A percentile compares a stretch with the other conserved stretches of the same genome.
These are phyloP conservation scores for Acleris laterana DNA, from an alignment of 2,888 invertebrate genomes.

Conservation along the genomic window DNA sequence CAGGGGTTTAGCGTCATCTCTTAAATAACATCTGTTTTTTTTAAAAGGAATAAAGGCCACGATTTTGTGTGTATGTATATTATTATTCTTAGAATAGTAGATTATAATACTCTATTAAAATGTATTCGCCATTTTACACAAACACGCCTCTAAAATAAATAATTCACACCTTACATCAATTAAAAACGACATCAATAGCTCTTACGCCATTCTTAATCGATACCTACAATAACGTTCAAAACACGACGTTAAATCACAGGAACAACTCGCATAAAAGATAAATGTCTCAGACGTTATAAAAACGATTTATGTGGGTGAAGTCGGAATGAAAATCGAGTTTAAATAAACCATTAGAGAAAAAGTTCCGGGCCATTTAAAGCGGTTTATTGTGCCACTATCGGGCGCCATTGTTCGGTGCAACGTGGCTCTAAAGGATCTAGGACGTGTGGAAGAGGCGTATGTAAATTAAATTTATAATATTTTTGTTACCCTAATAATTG, in stretches of 20 bases:
- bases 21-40: no score
- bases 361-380: conserved; percentile 81
- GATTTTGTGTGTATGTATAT: no score
- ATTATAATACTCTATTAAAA: no score
- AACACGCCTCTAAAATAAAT: conserved; percentile 6
- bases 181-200: conserved; percentile 4
- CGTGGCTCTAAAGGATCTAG: conserved; percentile 51
- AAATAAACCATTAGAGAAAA: conserved; percentile 83
- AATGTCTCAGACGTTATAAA: conserved; percentile 77
- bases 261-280: conserved; percentile 76
- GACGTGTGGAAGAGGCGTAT: conserved; percentile 23
- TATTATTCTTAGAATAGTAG: no score
- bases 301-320: conserved; percentile 74
- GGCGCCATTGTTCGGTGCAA: conserved; percentile 73
- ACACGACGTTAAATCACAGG: conserved; percentile 73
- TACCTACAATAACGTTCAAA: conserved; percentile 52
- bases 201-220: conserved; percentile 7
- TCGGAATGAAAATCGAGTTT: conserved; percentile 80
- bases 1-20: no score
- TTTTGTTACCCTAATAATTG: not conserved
- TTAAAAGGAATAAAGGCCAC: no score
- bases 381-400: conserved; percentile 79
- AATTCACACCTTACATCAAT: not conserved
- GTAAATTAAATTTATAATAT: no score
- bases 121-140: not conserved